Evolutionary conservation across 1,140 invertebrate genomes (phyloP), one percentile per base, ranked within the genome.

Genomic region (Berghia stephanieae): DNA sequence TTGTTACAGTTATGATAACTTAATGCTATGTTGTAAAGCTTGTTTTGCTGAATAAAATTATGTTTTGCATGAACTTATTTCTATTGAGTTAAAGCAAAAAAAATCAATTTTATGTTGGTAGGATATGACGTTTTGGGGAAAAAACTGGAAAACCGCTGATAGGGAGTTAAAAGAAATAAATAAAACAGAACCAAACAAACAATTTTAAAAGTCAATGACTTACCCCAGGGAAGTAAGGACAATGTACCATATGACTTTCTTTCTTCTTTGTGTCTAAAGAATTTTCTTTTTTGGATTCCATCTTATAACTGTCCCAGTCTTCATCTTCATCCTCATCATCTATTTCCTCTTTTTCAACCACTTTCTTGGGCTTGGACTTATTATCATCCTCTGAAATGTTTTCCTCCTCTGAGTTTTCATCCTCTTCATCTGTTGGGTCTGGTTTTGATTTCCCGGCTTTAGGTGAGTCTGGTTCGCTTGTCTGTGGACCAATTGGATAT

Each of bases 181-280:
- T 27, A 34, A 73, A 55, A 42, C 16, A 57, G 49, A 52, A 18
- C 13, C 6, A 34, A 31, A 49, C 43, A 67, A 67, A 68, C 0
- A n/a, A 1, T 71, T 55, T 16, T 3, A 18, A 71, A 21, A 38
- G 31, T 44, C 3, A 60, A 13, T 40, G 27, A 77, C 88, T 87
- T 86, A 94, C 93, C 84, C 95, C 93, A 8, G 98, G 96, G 90
- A 95, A 99, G 86, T 94, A 94, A 0, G 98, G 98, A 91, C 96
- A 97, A 89, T 99, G 98, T 27, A 99, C 97, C 77, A 93, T 92
- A 88, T 99, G 98, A 10, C 98, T 99, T 81, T 94, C 91, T 91
- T 97, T 97, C 67, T 95, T 96, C 86, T 96, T 95, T 21, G 96
- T 96, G 90, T 99, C 97, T 27, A 99, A 90, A 46, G 93, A 92